phyloP scores from a whole-genome alignment of 2,888 invertebrate species.

The Agrypnus murinus region DNA sequence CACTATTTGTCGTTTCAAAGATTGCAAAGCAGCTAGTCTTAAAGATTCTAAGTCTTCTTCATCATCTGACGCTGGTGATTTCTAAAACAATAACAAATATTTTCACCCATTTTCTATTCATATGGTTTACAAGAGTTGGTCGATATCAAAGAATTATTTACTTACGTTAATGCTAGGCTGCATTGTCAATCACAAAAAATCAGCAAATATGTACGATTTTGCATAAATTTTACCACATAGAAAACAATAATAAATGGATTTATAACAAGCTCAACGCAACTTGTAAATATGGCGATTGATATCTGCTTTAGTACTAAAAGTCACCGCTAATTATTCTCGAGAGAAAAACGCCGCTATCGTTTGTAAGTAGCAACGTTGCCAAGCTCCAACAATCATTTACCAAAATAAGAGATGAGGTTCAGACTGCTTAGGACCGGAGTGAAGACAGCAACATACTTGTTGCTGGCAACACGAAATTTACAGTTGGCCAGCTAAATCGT shows the following conservation, averaged over 20 bases:
- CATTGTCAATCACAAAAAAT: constrained; percentile 18
- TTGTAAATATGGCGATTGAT: constrained; percentile 7
- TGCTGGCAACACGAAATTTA: too few species aligned
- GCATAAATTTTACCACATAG: too few species aligned
- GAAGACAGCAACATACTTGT: too few species aligned
- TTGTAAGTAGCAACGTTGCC: too few species aligned
- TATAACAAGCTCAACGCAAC: neutral
- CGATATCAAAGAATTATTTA: neutral
- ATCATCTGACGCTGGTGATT: constrained; percentile 69
- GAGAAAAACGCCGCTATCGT: neutral
- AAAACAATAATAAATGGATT: too few species aligned
- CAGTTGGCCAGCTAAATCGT: too few species aligned
- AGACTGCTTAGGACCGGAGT: too few species aligned
- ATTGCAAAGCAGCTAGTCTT: constrained; percentile 72
- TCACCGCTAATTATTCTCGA: neutral
- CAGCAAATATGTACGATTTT: too few species aligned
- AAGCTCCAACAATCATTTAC: too few species aligned
- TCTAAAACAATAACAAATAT: constrained; percentile 52
- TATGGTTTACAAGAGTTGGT: neutral
- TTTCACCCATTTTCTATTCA: too few species aligned
- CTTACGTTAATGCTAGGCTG: constrained; percentile 25
- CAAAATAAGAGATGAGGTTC: too few species aligned
- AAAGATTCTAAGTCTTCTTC: constrained; percentile 74
- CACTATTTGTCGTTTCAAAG: constrained; percentile 65
- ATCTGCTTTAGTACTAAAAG: neutral